Conservation (phyloP, 2,797 vertebrate genomes). For the Sebastes kiyomatsui region DNA sequence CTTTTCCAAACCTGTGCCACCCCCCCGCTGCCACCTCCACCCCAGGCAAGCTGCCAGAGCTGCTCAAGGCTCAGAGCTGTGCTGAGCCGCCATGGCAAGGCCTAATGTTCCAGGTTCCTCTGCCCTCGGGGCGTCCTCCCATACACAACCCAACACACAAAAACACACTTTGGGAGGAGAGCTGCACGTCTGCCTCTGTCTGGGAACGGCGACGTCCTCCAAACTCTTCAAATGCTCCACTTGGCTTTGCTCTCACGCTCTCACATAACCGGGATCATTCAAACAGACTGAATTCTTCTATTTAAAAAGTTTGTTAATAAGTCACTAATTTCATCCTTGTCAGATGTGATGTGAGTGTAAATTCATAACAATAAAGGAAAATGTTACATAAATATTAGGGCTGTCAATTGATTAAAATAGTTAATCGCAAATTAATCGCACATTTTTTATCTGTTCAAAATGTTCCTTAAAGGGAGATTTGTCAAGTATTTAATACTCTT, state of each 20-base stretch:
- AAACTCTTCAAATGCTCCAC: slow-evolving; percentile 28
- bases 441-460: too few relatives aligned
- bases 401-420: too few relatives aligned
- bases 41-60: slow-evolving; percentile 73
- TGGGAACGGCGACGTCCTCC: slow-evolving; percentile 5
- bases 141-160: slow-evolving; percentile 55
- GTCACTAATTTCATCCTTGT: neutral
- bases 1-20: slow-evolving; percentile 50
- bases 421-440: too few relatives aligned
- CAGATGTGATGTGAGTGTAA: neutral
- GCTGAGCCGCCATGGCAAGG: slow-evolving; percentile 71
- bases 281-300: neutral
- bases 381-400: neutral
- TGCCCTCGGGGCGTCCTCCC: slow-evolving; percentile 70
- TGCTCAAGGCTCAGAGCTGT: slow-evolving; percentile 72
- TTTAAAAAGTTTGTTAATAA: slow-evolving; percentile 2
- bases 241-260: slow-evolving; percentile 3
- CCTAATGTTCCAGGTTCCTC: slow-evolving; percentile 78
- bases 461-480: too few relatives aligned
- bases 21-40: slow-evolving; percentile 48
- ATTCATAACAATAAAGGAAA: neutral
- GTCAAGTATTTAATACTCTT: too few relatives aligned
- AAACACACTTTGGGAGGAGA: slow-evolving; percentile 48
- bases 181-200: slow-evolving; percentile 34
- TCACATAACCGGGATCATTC: neutral